These are phyloP conservation scores for Neoarius graeffei DNA, from an alignment of 2,113 vertebrate species.

Conservation along the genomic window DNA sequence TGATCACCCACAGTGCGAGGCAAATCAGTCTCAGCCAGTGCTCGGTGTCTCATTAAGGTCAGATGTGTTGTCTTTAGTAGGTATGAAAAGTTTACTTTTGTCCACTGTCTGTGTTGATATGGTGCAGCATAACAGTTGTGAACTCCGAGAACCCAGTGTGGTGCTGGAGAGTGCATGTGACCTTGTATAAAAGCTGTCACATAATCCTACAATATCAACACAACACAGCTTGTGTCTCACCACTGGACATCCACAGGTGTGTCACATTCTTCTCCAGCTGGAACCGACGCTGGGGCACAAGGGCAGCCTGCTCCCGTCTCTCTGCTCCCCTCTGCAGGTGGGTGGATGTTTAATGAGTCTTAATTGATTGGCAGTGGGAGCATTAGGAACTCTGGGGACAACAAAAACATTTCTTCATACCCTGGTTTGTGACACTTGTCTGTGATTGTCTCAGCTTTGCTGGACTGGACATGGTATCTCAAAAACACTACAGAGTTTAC, in stretches of 20 bases:
- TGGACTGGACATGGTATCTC: neutral
- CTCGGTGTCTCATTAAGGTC: neutral
- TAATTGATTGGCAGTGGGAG: slow-evolving; percentile 41
- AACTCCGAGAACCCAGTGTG: neutral
- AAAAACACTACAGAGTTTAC: neutral
- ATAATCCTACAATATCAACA: neutral
- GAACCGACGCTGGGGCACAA: neutral
- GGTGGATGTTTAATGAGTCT: slow-evolving; percentile 49
- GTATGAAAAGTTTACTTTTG: neutral
- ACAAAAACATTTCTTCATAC: slow-evolving; percentile 4
- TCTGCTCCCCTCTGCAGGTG: slow-evolving; percentile 55
- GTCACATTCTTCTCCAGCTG: slow-evolving; percentile 20
- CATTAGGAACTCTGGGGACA: neutral
- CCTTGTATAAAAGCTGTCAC: neutral
- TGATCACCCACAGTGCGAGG: neutral
- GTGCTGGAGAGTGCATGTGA: neutral
- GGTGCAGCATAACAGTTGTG: neutral
- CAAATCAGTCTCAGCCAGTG: neutral
- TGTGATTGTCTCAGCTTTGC: slow-evolving; percentile 5
- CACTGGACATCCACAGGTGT: slow-evolving; percentile 60
- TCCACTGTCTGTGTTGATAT: slow-evolving; percentile 2
- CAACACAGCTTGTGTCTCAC: slow-evolving; percentile 10
- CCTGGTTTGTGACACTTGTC: slow-evolving; percentile 31
- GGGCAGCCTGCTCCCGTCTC: neutral
- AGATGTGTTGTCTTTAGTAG: slow-evolving; percentile 15